Base-by-base conservation (phyloP, 1,140 invertebrate species). In the Uloborus diversus region DNA sequence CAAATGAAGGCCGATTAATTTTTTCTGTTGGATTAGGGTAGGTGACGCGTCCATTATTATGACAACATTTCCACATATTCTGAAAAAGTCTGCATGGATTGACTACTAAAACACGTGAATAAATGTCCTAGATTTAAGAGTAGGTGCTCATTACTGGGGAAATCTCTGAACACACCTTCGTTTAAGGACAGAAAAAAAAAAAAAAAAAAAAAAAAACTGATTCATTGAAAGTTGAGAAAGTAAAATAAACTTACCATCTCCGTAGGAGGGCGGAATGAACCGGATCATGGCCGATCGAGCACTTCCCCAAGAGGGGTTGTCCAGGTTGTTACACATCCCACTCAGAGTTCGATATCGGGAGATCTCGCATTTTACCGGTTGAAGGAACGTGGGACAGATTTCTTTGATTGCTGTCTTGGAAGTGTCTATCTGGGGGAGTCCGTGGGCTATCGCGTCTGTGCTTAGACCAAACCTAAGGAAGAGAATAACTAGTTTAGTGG, bases 391-490 rank as follows among this genome's bases (percentile, higher is more conserved):
- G 4, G 94, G 94, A 84, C 95, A 97, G 0, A 95, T 90, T 81
- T 96, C 93, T 3, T 92, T 88, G 79, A 97, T 93, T 2, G 95
- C 87, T 0, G 95, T 96, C 83, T 94, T 94, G 1, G 93, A 94
- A 0, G 94, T 96, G 85, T 97, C 94, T 81, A 97, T 94, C 32
- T 94, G 88, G 0, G 94, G 94, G 3, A 97, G 85, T 42, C 92
- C 93, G 84, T 94, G 94, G 84, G 96, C 93, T 56, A 96, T 92
- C 83, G 96, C 94, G 83, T 96, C 93, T 82, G 92, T 91, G 1
- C 90, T 92, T 23, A 96, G 86, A 1, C 93, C 93, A 82, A 95
- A 96, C 93, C 80, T 81, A 42, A 14, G 59, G 30, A 42, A 13
- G 27, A 27, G 17, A 27, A 23, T 42, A 69, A n/a, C 14, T 61